These are phyloP conservation scores for Scomber scombrus DNA, from an alignment of 2,113 vertebrate species.

Conservation along the genomic window DNA sequence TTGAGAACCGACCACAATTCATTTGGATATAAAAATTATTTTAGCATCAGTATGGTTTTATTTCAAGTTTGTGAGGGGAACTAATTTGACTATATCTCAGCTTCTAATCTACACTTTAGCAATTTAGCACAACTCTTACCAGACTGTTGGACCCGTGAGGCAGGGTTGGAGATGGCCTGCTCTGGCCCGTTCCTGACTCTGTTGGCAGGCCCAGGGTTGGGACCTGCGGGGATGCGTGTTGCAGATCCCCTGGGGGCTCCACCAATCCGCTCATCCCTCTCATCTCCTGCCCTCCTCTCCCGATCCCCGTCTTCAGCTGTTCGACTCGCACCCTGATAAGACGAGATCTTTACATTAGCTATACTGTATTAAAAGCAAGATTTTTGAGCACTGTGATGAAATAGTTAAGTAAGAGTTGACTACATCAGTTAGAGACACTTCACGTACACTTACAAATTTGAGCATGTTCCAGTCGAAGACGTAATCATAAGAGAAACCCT, in stretches of 20 bases:
- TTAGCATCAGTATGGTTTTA: background rate
- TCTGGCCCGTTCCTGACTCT: slow-evolving; percentile 93
- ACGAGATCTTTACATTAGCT: background rate
- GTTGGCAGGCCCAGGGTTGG: slow-evolving; percentile 89
- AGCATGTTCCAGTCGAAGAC: slow-evolving; percentile 99
- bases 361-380: background rate
- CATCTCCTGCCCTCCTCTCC: slow-evolving; percentile 89
- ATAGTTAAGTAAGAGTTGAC: background rate
- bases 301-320: slow-evolving; percentile 94
- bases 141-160: slow-evolving; percentile 94
- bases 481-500: slow-evolving; percentile 97
- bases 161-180: slow-evolving; percentile 93
- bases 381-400: background rate
- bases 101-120: background rate
- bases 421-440: background rate
- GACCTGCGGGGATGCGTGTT: slow-evolving; percentile 84
- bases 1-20: background rate
- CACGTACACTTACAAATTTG: slow-evolving; percentile 92
- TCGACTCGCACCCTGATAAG: slow-evolving; percentile 90
- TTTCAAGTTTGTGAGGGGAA: background rate
- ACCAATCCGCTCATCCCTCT: slow-evolving; percentile 93
- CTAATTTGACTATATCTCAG: too few species aligned
- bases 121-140: slow-evolving; percentile 81
- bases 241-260: slow-evolving; percentile 89
- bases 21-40: background rate